Evolutionary conservation across 2,797 vertebrate species (phyloP).

Genomic region (Podarcis siculus): DNA sequence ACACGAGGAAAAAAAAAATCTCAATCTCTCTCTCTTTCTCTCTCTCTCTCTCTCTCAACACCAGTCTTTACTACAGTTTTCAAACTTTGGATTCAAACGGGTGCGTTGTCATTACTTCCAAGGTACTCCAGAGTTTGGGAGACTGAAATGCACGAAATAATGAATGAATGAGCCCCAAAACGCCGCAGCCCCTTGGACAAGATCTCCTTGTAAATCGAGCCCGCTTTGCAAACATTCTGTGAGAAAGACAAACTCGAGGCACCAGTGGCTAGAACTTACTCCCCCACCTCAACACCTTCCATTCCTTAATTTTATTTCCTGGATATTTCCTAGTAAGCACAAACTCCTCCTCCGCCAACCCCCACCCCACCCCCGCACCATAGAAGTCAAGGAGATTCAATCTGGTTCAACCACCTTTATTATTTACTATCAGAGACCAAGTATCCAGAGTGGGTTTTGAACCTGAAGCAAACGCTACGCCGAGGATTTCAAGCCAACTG

Average conservation of each 20-base stretch:
- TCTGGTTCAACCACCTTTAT: slow-evolving; percentile 14
- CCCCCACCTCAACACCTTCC: no score
- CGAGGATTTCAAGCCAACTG: slow-evolving; percentile 37
- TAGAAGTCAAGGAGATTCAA: not conserved
- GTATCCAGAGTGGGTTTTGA: not conserved
- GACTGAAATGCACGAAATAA: not conserved
- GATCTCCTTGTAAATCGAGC: not conserved
- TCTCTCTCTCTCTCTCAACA: accelerated
- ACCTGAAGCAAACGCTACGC: not conserved
- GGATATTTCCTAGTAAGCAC: not conserved
- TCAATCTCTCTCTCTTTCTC: not conserved
- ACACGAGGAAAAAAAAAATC: slow-evolving; percentile 36
- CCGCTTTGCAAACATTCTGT: not conserved
- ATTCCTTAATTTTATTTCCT: not conserved
- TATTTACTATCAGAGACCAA: not conserved
- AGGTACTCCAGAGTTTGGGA: not conserved
- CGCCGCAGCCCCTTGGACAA: not conserved
- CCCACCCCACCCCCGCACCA: not conserved
- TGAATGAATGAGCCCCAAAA: not conserved
- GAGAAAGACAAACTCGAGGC: not conserved
- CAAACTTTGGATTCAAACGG: not conserved
- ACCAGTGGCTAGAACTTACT: not conserved
- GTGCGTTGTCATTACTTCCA: no score
- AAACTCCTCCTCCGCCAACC: not conserved
- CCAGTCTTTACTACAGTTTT: not conserved